phyloP scores from a whole-genome alignment of 2,113 vertebrate species.

The Myotis yumanensis region DNA sequence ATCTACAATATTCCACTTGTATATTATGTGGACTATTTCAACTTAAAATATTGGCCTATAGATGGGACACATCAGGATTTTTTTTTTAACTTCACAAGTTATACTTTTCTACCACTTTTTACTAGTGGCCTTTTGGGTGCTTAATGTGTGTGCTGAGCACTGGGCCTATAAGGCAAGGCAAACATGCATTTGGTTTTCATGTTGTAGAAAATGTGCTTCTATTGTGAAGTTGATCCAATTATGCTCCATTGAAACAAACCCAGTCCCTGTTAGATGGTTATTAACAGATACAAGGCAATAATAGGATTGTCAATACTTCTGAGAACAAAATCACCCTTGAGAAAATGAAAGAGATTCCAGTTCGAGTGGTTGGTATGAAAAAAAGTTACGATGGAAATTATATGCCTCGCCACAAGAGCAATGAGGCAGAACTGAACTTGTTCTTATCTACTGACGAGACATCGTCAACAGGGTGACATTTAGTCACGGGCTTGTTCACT shows the following conservation, averaged over 20 bases:
- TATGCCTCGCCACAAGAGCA: constrained; percentile 55
- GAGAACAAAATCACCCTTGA: constrained; percentile 35
- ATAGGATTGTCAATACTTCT: constrained; percentile 28
- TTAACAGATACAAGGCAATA: neutral
- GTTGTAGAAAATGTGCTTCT: neutral
- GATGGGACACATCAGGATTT: neutral
- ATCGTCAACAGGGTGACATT: constrained; percentile 26
- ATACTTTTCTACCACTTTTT: neutral
- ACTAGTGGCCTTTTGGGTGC: neutral
- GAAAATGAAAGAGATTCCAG: constrained; percentile 46
- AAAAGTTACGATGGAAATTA: constrained; percentile 53
- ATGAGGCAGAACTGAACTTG: constrained; percentile 49
- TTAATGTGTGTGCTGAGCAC: neutral
- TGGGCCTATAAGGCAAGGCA: neutral
- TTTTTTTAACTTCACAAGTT: neutral
- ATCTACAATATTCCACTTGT: neutral
- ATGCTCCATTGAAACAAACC: neutral
- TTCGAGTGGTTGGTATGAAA: constrained; percentile 58
- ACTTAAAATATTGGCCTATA: neutral
- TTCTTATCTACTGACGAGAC: neutral
- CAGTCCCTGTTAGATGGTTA: neutral
- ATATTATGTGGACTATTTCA: neutral
- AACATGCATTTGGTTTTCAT: neutral
- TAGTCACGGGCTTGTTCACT: neutral
- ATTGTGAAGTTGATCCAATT: neutral